Percentiles rank a stretch among this genome's conserved stretches.
Conservation (phyloP, 2,888 invertebrate genomes). For the Bursaphelenchus okinawaensis region DNA sequence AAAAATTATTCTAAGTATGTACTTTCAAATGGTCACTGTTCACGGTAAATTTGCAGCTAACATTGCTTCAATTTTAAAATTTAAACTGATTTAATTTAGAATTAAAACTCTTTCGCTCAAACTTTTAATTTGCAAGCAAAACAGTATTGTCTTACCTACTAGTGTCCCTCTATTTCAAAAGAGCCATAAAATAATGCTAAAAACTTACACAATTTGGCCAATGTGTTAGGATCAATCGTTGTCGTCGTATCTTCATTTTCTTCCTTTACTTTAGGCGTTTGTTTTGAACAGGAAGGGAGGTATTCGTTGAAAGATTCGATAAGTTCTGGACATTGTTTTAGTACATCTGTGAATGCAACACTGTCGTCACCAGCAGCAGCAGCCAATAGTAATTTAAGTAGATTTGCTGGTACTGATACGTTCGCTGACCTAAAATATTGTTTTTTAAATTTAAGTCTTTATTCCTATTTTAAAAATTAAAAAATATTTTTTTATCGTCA, state of each 20-base stretch:
- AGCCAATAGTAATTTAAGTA: neutral
- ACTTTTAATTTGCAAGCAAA: neutral
- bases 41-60: too few relatives aligned
- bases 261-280: neutral
- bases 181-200: too few relatives aligned
- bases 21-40: too few relatives aligned
- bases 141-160: neutral
- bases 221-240: neutral
- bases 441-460: neutral
- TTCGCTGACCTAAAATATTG: neutral
- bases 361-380: slow-evolving; percentile 12
- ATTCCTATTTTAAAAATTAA: neutral
- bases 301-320: neutral
- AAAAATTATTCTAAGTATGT: too few relatives aligned
- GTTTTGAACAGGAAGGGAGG: neutral
- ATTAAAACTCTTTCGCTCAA: neutral
- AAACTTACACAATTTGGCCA: neutral
- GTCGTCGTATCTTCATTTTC: neutral
- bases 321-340: neutral
- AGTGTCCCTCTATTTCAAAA: too few relatives aligned
- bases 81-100: too few relatives aligned
- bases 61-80: too few relatives aligned
- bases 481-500: neutral
- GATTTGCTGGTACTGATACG: neutral
- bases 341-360: neutral